Evolutionary conservation across 2,113 vertebrate species (phyloP).

Genomic region (Aramus guarauna): DNA sequence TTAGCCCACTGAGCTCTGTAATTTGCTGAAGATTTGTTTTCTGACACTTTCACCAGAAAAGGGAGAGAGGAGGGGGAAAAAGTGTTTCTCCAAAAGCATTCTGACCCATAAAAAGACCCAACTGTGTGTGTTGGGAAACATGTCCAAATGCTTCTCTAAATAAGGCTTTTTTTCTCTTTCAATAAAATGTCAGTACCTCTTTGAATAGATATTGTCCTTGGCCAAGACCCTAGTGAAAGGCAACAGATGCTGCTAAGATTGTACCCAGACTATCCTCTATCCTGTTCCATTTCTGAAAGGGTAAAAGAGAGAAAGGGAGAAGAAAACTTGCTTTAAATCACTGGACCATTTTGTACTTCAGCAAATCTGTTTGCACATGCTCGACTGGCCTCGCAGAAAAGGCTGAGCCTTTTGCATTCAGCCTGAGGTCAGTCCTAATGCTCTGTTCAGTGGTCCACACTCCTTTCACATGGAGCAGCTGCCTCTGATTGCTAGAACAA

Average conservation of each 20-base stretch:
- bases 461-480: slow-evolving; percentile 72
- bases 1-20: slow-evolving; percentile 55
- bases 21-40: slow-evolving; percentile 62
- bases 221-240: slow-evolving; percentile 74
- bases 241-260: slow-evolving; percentile 81
- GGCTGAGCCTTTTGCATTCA: slow-evolving; percentile 60
- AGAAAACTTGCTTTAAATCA: slow-evolving; percentile 73
- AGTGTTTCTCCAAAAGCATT: slow-evolving; percentile 43
- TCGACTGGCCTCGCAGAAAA: slow-evolving; percentile 65
- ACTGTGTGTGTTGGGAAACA: slow-evolving; percentile 64
- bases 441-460: slow-evolving; percentile 65
- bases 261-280: slow-evolving; percentile 59
- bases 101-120: slow-evolving; percentile 42
- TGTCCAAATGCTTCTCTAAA: slow-evolving; percentile 38
- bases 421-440: slow-evolving; percentile 68
- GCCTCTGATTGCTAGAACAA: slow-evolving; percentile 78
- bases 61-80: not conserved
- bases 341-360: slow-evolving; percentile 67
- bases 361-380: slow-evolving; percentile 76
- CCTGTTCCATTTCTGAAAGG: slow-evolving; percentile 70
- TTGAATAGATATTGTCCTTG: slow-evolving; percentile 71
- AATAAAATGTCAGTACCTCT: slow-evolving; percentile 58
- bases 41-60: slow-evolving; percentile 40
- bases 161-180: slow-evolving; percentile 59
- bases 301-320: slow-evolving; percentile 39